phyloP scores from a whole-genome alignment of 1,140 invertebrate species.

The Drosophila mayri region DNA sequence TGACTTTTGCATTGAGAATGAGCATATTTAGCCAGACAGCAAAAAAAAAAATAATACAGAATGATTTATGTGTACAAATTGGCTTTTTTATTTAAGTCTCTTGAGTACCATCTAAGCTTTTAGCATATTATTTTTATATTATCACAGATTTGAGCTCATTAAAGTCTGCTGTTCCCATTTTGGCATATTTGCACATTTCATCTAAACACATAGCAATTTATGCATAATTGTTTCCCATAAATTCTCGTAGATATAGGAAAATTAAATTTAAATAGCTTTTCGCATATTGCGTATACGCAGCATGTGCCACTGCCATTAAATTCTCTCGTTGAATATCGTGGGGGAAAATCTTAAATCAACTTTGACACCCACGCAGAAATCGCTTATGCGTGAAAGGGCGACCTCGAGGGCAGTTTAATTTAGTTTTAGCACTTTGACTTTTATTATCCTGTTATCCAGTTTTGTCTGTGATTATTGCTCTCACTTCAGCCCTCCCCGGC shows the following conservation, averaged over 20 bases:
- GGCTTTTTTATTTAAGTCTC: background rate
- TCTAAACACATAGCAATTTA: slow-evolving; percentile 18
- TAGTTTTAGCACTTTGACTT: slow-evolving; percentile 52
- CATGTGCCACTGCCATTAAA: slow-evolving; percentile 40
- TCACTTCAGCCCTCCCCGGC: background rate
- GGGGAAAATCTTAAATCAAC: slow-evolving; percentile 24
- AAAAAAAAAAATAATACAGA: background rate
- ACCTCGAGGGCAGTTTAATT: slow-evolving; percentile 42
- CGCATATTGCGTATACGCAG: slow-evolving; percentile 17
- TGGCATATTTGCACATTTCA: slow-evolving; percentile 7
- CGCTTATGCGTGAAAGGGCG: slow-evolving; percentile 13
- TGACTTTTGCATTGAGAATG: background rate
- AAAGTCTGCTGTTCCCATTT: slow-evolving; percentile 9
- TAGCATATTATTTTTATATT: slow-evolving; percentile 17
- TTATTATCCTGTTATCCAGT: slow-evolving; percentile 48
- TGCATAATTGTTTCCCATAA: slow-evolving; percentile 42
- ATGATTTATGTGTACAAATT: background rate
- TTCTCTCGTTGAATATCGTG: slow-evolving; percentile 2
- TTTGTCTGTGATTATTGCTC: slow-evolving; percentile 47
- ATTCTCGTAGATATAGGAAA: slow-evolving; percentile 14
- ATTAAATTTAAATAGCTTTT: slow-evolving; percentile 22
- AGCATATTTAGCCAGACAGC: background rate
- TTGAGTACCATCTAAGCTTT: background rate
- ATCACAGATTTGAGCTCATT: slow-evolving; percentile 18
- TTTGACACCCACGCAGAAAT: slow-evolving; percentile 36